phyloP scores from a whole-genome alignment of 2,797 vertebrate genomes.

The Numenius phaeopus region DNA sequence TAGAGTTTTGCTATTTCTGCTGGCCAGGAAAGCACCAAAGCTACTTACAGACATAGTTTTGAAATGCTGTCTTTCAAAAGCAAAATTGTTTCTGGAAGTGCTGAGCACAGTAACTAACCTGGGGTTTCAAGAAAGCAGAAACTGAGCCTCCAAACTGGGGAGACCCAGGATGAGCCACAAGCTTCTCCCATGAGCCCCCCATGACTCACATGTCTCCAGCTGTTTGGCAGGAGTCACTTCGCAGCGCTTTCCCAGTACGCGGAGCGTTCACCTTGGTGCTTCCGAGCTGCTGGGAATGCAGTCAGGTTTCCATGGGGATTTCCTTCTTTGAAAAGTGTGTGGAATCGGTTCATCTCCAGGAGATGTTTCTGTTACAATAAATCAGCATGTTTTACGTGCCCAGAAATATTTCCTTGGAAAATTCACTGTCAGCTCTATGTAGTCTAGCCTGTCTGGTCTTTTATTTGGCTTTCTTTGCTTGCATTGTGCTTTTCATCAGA shows the following conservation, averaged over 20 bases:
- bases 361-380: slow-evolving; percentile 22
- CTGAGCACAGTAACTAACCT: neutral
- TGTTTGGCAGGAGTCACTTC: neutral
- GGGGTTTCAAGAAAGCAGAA: neutral
- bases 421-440: neutral
- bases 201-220: neutral
- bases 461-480: slow-evolving; percentile 20
- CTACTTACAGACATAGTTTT: neutral
- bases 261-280: rapidly evolving
- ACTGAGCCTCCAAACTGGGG: rapidly evolving
- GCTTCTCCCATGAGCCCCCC: neutral
- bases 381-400: neutral
- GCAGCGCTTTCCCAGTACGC: rapidly evolving
- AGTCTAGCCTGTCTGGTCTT: neutral
- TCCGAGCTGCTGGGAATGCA: neutral
- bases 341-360: neutral
- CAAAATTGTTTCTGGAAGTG: neutral
- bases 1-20: neutral
- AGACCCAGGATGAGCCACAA: neutral
- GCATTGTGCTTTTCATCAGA: neutral
- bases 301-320: slow-evolving; percentile 63
- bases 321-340: neutral
- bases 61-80: neutral
- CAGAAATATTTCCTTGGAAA: slow-evolving; percentile 38
- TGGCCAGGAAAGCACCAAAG: neutral